Evolutionary conservation across 2,113 vertebrate genomes (phyloP), one percentile per base, ranked within the genome.

Genomic region (Ranitomeya imitator): DNA sequence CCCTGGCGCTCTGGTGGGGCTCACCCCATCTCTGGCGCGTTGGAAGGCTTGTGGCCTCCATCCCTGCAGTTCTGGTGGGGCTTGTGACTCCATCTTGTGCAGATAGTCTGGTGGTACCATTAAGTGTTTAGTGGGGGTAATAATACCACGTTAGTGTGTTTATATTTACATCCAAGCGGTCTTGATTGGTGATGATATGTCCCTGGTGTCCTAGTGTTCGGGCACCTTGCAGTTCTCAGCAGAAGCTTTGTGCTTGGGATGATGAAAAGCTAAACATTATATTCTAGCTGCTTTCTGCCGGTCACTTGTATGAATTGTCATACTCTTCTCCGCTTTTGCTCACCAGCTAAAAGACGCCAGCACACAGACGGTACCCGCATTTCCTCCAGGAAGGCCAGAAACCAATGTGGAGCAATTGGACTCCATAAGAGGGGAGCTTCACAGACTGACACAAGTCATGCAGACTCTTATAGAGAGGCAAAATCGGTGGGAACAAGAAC

Each of bases 391-490:
- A 83, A n/a, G 54, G 31, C 77, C 91, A 90, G 63, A 93, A 93
- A 9, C 37, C 69, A 89, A 86, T 1, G 85, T 65, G 0, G 93
- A 96, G 74, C 95, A 96, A 89, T 91, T 97, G 88, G 94, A 95
- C 15, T 90, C 90, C 2, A 91, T 97, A 7, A 94, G 94, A 15
- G 76, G 61, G 0, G 95, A 97, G 90, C 87, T 96, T 52, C 95
- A 92, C 87, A 94, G 91, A 81, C 91, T 97, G 88, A 93, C 94
- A 10, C 92, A 95, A 83, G 94, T 93, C 0, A 90, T 96, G 88
- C 95, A 95, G 0, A 45, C 90, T 12, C 91, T 97, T 83, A 93
- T 94, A 63, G 95, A 97, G 92, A 92, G 94, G 80, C 96, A 97
- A 79, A 91, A 93, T 78, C 89, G 85, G 9, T 90, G 96, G 90